Conservation (phyloP, 1,140 invertebrate genomes). For the Pantala flavescens region DNA sequence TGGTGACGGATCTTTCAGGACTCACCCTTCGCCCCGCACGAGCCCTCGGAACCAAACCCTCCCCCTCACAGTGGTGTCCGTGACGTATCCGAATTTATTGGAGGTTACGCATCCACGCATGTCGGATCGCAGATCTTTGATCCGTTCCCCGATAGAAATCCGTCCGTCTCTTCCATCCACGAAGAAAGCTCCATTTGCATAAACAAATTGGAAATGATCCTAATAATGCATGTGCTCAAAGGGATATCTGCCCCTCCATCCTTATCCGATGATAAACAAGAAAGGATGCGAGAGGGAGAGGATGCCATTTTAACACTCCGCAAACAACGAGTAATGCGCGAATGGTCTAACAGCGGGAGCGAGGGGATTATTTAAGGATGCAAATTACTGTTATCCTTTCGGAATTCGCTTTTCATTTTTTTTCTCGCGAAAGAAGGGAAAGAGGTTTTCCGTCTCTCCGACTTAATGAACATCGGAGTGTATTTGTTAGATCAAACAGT, state of each 20-base stretch:
- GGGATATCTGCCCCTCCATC: neutral
- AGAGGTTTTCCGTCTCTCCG: too few species aligned
- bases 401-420: neutral
- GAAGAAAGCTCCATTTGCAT: neutral
- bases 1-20: neutral
- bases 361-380: neutral
- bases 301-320: neutral
- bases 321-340: neutral
- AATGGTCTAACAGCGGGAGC: neutral
- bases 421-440: too few species aligned
- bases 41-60: too few species aligned
- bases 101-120: neutral
- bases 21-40: neutral
- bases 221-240: neutral
- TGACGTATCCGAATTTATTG: conserved; percentile 2
- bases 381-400: conserved; percentile 10
- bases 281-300: neutral
- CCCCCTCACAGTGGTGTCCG: neutral
- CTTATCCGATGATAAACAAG: neutral
- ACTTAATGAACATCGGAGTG: neutral
- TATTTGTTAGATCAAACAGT: neutral
- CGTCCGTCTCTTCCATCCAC: neutral
- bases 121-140: neutral
- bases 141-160: neutral
- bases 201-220: conserved; percentile 6